phyloP scores from a whole-genome alignment of 2,888 invertebrate genomes.

The Carpatolechia fugitivella region DNA sequence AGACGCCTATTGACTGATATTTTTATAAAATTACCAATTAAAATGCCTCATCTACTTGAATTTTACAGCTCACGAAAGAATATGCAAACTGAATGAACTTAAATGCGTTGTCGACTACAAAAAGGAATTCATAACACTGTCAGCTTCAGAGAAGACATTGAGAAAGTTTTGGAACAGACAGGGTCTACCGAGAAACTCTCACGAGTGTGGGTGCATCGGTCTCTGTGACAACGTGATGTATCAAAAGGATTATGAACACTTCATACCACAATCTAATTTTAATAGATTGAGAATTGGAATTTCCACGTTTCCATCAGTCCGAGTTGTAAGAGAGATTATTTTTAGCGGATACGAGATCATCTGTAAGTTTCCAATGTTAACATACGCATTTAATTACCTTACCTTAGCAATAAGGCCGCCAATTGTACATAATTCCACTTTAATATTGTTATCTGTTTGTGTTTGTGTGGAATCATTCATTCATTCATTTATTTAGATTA shows the following conservation, averaged over 20 bases:
- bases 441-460: too few species aligned
- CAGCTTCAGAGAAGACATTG: constrained; percentile 41
- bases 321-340: constrained; percentile 82
- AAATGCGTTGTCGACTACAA: constrained; percentile 52
- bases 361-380: constrained; percentile 78
- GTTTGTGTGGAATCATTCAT: too few species aligned
- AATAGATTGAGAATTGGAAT: constrained; percentile 71
- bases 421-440: too few species aligned
- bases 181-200: constrained; percentile 45
- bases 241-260: constrained; percentile 49
- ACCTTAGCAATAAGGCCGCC: too few species aligned
- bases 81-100: constrained; percentile 56
- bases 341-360: constrained; percentile 85
- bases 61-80: constrained; percentile 50
- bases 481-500: too few species aligned
- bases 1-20: too few species aligned
- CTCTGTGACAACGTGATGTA: constrained; percentile 61
- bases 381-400: too few species aligned
- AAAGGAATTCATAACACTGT: constrained; percentile 51
- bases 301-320: constrained; percentile 83
- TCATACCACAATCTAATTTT: constrained; percentile 33
- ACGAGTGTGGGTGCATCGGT: constrained; percentile 58
- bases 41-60: neutral
- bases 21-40: too few species aligned
- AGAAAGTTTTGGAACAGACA: constrained; percentile 30